Evolutionary conservation across 2,797 vertebrate species (phyloP), one percentile per base, ranked within the genome.

Genomic region (Ctenopoma kingsleyae): DNA sequence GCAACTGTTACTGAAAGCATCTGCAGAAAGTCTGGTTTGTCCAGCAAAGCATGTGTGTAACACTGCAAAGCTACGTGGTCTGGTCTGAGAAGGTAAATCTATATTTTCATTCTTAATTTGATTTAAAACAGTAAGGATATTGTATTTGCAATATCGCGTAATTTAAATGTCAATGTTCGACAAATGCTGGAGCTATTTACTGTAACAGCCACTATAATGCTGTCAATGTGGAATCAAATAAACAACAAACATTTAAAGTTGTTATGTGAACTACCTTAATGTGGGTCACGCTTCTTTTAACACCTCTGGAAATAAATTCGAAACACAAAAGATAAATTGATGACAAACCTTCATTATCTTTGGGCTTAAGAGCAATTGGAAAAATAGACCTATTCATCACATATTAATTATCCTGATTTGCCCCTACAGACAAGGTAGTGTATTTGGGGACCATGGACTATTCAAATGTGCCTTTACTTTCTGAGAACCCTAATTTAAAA

Each of bases 331-430:
- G 67, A 87, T 46, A 77, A 84, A 87, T 72, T 59, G 44, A 61
- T 9, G 27, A 47, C 55, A 80, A 64, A 58, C 76, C 58, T 61
- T 73, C 54, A 76, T 80, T 71, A 78, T 75, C 57, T 76, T 56
- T 53, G 49, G 56, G 49, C 57, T 71, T 59, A 68, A 50, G 32
- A 67, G 66, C 69, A 55, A 10, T 27, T 23, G 63, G 46, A 57
- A 72, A 78, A 86, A 84, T 76, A 78, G 55, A 50, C 52, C 67
- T 48, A 80, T 92, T 88, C 78, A 84, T 85, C 74, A 79, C 67
- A 59, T 74, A 86, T 85, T 88, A 86, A 89, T 91, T 87, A 87
- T 85, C 64, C 69, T 81, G 67, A 82, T 80, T 78, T 77, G 51
- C 49, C 22, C 58, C 63, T 41, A 35, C 36, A 67, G 74, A 81